Conservation (phyloP, 2,797 vertebrate genomes). For the Rhinoraja longicauda region DNA sequence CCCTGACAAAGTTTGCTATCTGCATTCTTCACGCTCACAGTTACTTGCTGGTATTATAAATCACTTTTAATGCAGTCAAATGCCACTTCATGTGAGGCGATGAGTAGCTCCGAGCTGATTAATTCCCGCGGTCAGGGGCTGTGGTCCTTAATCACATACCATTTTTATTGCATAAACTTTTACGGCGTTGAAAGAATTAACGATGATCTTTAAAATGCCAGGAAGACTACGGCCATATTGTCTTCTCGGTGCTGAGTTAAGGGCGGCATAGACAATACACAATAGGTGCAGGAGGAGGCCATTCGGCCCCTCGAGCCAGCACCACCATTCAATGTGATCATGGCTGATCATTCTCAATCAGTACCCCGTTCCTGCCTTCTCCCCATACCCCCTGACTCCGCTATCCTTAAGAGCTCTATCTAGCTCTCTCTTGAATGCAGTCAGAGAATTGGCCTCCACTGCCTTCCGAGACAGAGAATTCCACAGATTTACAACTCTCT, state of each 20-base stretch:
- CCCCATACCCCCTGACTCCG: too few species aligned
- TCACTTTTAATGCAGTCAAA: not conserved
- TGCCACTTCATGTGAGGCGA: not conserved
- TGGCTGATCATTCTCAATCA: too few species aligned
- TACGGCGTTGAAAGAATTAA: not conserved
- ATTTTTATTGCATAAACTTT: conserved; percentile 22
- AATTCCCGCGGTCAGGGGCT: not conserved
- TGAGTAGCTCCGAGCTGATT: not conserved
- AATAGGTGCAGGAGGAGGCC: too few species aligned
- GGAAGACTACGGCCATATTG: conserved; percentile 13
- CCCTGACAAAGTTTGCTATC: not conserved
- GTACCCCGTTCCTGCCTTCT: too few species aligned
- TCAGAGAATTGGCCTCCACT: too few species aligned
- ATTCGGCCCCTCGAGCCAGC: too few species aligned
- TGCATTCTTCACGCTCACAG: not conserved
- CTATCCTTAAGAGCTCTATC: too few species aligned
- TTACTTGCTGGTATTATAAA: not conserved
- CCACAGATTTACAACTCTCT: too few species aligned
- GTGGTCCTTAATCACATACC: conserved; percentile 3
- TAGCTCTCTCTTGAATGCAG: too few species aligned
- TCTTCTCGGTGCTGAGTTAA: not conserved
- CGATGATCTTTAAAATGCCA: not conserved
- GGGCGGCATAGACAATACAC: too few species aligned
- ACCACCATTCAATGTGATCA: too few species aligned
- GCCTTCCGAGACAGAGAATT: too few species aligned